phyloP scores from a whole-genome alignment of 2,888 invertebrate species.

The Eudemis profundana region DNA sequence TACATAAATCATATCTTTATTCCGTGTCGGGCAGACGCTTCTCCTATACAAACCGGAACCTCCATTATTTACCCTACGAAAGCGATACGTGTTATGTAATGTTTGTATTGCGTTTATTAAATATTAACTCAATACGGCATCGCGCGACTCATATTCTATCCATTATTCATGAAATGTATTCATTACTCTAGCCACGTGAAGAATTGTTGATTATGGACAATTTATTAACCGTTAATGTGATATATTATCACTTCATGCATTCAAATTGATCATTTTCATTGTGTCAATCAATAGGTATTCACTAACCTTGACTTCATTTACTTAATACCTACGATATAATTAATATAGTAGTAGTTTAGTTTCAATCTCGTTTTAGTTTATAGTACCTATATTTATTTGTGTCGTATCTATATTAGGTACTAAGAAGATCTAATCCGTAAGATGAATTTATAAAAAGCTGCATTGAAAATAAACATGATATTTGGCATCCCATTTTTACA shows the following conservation, averaged over 20 bases:
- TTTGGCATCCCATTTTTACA: not conserved
- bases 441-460: no score
- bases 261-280: slow-evolving; percentile 11
- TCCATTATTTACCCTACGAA: slow-evolving; percentile 30
- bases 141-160: slow-evolving; percentile 19
- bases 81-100: slow-evolving; percentile 30
- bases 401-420: no score
- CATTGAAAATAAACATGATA: no score
- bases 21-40: not conserved
- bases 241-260: slow-evolving; percentile 15
- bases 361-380: no score
- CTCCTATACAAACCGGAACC: not conserved
- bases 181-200: slow-evolving; percentile 27
- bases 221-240: slow-evolving; percentile 37
- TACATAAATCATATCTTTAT: not conserved
- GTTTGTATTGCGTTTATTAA: slow-evolving; percentile 20
- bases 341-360: no score
- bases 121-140: slow-evolving; percentile 22
- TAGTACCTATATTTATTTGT: no score
- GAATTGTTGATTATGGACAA: slow-evolving; percentile 31
- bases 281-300: not conserved
- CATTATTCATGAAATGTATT: slow-evolving; percentile 28
- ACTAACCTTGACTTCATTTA: not conserved
- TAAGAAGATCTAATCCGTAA: no score
- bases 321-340: no score